A percentile compares a stretch with the other conserved stretches of the same genome.
Conservation (phyloP, 2,888 invertebrate species). For the Pachymerium ferrugineum region DNA sequence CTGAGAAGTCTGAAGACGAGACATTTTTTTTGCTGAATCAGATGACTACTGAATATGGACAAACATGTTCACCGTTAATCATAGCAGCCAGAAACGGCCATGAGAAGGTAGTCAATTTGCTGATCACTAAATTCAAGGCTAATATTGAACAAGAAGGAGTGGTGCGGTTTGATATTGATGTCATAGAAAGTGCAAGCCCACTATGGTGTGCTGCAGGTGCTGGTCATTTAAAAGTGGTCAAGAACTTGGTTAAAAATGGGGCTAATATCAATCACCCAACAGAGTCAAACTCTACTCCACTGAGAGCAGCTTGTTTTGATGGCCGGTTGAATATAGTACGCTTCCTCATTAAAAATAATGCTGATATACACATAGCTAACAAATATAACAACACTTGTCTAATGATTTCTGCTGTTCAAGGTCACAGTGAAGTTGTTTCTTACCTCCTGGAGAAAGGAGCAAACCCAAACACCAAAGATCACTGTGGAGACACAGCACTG, state of each 20-base stretch:
- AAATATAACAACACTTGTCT: slow-evolving; percentile 51
- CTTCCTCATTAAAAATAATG: slow-evolving; percentile 74
- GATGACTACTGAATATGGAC: slow-evolving; percentile 76
- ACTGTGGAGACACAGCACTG: slow-evolving; percentile 82
- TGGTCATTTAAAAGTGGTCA: slow-evolving; percentile 65
- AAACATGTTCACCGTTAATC: slow-evolving; percentile 79
- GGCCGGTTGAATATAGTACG: slow-evolving; percentile 85
- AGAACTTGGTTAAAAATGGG: slow-evolving; percentile 67
- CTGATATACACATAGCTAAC: slow-evolving; percentile 80
- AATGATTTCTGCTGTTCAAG: slow-evolving; percentile 49
- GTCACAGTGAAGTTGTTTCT: slow-evolving; percentile 46
- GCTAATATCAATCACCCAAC: slow-evolving; percentile 90
- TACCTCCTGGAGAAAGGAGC: slow-evolving; percentile 68
- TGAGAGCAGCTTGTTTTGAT: slow-evolving; percentile 87
- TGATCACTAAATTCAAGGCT: slow-evolving; percentile 71
- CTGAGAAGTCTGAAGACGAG: slow-evolving; percentile 59
- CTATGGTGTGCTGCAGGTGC: slow-evolving; percentile 80
- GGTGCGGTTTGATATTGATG: slow-evolving; percentile 80
- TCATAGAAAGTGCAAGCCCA: slow-evolving; percentile 80
- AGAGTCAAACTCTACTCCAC: slow-evolving; percentile 77
- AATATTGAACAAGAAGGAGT: slow-evolving; percentile 75
- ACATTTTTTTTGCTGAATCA: no score
- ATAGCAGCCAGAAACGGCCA: slow-evolving; percentile 78
- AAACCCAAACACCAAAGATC: slow-evolving; percentile 72
- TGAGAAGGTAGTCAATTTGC: slow-evolving; percentile 70